Evolutionary conservation across 2,797 vertebrate species (phyloP).

Genomic region (Chloroceryle inda): DNA sequence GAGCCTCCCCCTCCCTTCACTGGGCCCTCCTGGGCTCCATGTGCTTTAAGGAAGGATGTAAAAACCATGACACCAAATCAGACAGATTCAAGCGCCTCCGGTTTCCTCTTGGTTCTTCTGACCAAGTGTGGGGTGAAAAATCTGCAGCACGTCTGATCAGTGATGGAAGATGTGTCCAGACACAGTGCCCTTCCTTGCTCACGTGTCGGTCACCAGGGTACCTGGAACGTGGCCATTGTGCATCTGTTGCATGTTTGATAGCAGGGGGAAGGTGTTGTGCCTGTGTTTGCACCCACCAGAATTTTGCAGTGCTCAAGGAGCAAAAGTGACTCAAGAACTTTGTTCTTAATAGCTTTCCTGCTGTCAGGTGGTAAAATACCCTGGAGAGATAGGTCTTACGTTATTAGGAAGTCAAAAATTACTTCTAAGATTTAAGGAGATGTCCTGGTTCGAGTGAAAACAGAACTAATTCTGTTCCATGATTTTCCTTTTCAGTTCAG

Average conservation of each 20-base stretch:
- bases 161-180: neutral
- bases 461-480: too few relatives aligned
- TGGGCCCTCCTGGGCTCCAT: neutral
- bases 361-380: neutral
- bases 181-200: rapidly evolving
- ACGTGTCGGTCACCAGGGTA: neutral
- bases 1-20: neutral
- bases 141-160: rapidly evolving
- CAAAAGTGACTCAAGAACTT: neutral
- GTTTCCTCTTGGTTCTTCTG: neutral
- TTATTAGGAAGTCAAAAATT: neutral
- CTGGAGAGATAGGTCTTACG: neutral
- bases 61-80: neutral
- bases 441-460: too few relatives aligned
- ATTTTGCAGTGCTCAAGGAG: neutral
- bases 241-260: neutral
- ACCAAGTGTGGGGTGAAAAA: neutral
- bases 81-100: neutral
- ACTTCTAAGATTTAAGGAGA: neutral
- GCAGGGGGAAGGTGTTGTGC: neutral
- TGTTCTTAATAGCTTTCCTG: neutral
- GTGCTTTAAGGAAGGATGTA: neutral
- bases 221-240: neutral
- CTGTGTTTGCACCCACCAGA: neutral
- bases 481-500: too few relatives aligned